A percentile compares a stretch with the other conserved stretches of the same genome.
Conservation (phyloP, 2,888 invertebrate species). For the Acanthosepion esculentum region DNA sequence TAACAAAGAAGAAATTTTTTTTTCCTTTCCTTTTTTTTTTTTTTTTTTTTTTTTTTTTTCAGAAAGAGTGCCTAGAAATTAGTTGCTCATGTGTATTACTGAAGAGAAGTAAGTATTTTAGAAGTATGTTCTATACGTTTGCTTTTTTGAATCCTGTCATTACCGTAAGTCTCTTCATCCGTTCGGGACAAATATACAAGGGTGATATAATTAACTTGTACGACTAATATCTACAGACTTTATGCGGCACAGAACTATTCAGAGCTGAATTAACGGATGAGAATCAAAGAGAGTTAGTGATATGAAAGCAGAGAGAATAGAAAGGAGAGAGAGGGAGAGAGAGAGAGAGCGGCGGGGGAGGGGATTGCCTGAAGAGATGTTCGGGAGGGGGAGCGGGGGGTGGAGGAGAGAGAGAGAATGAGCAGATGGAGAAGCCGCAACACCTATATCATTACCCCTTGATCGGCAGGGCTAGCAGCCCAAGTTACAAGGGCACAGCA, state of each 20-base stretch:
- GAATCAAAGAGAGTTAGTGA: not conserved
- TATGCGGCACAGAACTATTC: not conserved
- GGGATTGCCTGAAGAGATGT: not conserved
- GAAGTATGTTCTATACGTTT: not conserved
- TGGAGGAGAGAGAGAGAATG: not conserved
- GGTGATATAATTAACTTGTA: not conserved
- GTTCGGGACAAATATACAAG: not conserved
- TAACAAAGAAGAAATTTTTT: not conserved
- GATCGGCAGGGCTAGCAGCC: not conserved
- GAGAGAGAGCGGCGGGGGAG: not conserved
- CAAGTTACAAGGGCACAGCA: not conserved
- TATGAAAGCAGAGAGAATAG: not conserved
- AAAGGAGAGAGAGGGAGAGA: not conserved
- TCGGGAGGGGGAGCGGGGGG: not conserved
- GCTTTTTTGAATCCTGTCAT: not conserved
- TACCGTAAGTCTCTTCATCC: not conserved
- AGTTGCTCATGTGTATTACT: not conserved
- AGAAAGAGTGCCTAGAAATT: not conserved
- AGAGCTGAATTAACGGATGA: not conserved
- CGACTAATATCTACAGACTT: not conserved
- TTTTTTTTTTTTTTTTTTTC: not conserved
- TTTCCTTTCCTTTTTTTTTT: no score
- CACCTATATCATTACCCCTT: slow-evolving; percentile 21
- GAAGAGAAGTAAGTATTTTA: not conserved
- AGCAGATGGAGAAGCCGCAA: not conserved